Evolutionary conservation across 2,888 invertebrate species (phyloP), one percentile per base, ranked within the genome.

Genomic region (Diarsia brunnea): DNA sequence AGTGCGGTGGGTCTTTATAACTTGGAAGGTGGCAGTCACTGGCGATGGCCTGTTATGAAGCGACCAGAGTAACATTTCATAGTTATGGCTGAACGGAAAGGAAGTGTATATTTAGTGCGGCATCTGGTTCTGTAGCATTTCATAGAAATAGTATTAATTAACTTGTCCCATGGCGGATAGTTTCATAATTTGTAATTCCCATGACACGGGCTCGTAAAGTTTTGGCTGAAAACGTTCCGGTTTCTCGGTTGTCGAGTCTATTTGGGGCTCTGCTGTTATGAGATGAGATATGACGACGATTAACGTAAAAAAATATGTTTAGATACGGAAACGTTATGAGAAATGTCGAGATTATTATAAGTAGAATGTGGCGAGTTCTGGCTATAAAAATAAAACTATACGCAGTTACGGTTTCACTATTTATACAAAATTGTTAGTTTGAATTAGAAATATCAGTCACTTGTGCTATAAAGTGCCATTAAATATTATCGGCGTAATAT

Each of bases 21-120:
- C 81, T 69, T 94, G 94, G 96, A 88, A 88, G 89, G 90, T 92
- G 88, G 90, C 89, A 93, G 92, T 93, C 92, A 93, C 93, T 93
- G 89, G 91, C 94, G 93, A 96, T 95, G 94, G 95, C 92, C 92
- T 93, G 95, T 94, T 95, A 94, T 95, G 94, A 94, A 94, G 92
- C 90, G 92, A 90, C 90, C 93, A 92, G 91, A 92, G 93, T 94
- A 93, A 92, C 95, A 95, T 95, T 95, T 95, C 95, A 94, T 95
- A 96, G 96, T 94, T 96, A 96, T 96, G 95, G 92, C 90, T 78
- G 92, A 92, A 91, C 93, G 95, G 95, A 96, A 95, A 94, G 96
- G 96, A 96, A 95, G 96, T 95, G 89, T 96, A 96, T 96, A 95
- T 96, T 95, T 95, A 95, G 95, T 92, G 92, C 88, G 94, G 95